Conservation (phyloP, 23 tunicate species). For the Phallusia fumigata region DNA sequence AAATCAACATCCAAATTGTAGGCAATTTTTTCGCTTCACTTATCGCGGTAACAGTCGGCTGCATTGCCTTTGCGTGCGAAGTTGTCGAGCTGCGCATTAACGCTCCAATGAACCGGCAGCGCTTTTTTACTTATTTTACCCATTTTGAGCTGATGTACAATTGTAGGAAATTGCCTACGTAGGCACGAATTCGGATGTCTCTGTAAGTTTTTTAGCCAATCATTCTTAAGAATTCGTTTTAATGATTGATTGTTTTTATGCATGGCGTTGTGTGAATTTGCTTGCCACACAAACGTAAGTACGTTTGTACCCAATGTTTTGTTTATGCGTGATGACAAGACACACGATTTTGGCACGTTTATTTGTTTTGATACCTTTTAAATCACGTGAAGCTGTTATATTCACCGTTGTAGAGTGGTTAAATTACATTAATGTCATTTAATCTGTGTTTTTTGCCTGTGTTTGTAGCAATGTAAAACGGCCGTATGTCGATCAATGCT, state of each 20-base stretch:
- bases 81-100: neutral
- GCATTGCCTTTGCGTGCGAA: neutral
- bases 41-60: neutral
- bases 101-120: slow-evolving; percentile 1
- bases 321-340: neutral
- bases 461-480: no score
- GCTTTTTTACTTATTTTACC: no score
- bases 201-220: neutral
- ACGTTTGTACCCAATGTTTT: neutral
- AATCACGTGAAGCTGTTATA: no score
- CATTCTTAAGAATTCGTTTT: neutral
- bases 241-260: neutral
- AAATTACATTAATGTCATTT: no score
- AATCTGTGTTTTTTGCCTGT: no score
- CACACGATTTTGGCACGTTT: neutral
- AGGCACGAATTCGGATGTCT: neutral
- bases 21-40: neutral
- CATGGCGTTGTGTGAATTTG: neutral
- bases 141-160: no score
- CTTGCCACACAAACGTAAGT: neutral
- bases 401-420: neutral
- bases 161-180: neutral
- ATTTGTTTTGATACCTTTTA: neutral
- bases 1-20: neutral
- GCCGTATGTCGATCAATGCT: no score